Evolutionary conservation across 2,888 invertebrate genomes (phyloP).

Genomic region (Andricus quercusramuli): DNA sequence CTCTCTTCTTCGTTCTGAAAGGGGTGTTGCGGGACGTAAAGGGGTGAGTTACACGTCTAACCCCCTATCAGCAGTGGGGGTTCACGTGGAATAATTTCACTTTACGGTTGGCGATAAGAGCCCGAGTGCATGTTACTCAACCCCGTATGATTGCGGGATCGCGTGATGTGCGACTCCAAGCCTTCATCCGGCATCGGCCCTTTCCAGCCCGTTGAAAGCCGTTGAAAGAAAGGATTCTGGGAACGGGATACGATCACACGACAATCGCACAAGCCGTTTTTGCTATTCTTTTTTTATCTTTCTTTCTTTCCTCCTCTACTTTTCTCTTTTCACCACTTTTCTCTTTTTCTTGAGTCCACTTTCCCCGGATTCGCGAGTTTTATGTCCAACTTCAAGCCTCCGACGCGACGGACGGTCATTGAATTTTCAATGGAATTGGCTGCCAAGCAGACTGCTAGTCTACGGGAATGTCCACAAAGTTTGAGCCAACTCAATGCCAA

Average conservation of each 20-base stretch:
- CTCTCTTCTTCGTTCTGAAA: background rate
- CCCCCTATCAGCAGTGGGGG: conserved; percentile 52
- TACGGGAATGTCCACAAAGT: conserved; percentile 6
- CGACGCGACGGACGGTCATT: conserved; percentile 53
- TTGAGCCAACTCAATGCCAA: conserved; percentile 5
- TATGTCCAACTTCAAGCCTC: conserved; percentile 41
- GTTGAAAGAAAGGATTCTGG: conserved; percentile 51
- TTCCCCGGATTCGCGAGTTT: conserved; percentile 43
- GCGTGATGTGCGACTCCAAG: conserved; percentile 53
- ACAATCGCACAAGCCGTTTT: conserved; percentile 32
- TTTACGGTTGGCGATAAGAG: conserved; percentile 57
- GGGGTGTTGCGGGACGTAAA: conserved; percentile 12
- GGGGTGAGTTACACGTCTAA: conserved; percentile 43
- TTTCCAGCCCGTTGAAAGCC: conserved; percentile 49
- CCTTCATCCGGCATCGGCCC: conserved; percentile 45
- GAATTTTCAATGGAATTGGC: conserved; percentile 59
- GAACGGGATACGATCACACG: conserved; percentile 49
- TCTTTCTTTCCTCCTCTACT: background rate
- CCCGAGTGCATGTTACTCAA: conserved; percentile 55
- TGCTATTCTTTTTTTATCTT: background rate
- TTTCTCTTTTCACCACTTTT: background rate
- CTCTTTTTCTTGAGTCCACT: conserved; percentile 26
- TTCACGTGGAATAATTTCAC: conserved; percentile 60
- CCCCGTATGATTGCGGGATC: conserved; percentile 58
- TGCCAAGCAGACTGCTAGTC: conserved; percentile 45